Evolutionary conservation across 2,113 vertebrate genomes (phyloP), one percentile per base, ranked within the genome.

Genomic region (Antigone vipio): DNA sequence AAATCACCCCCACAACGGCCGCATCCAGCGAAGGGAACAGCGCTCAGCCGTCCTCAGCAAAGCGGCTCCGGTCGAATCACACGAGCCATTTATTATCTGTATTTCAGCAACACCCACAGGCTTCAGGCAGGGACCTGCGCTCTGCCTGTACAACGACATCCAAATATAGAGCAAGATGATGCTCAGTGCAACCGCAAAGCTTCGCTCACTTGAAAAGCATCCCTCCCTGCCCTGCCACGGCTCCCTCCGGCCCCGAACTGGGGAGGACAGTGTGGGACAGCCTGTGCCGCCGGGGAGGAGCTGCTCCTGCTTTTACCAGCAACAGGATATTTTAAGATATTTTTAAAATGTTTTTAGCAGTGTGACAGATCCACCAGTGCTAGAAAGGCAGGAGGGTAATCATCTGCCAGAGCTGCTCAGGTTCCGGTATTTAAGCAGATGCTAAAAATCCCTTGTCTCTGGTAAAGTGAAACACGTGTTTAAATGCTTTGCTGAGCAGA

Each of bases 41-140:
- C 26, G 80, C 53, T 85, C 45, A 50, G 63, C 26, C 4, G 2
- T 7, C 3, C 77, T 20, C 64, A 24, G 90, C 71, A 21, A 30
- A 82, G 75, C 18, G 9, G 62, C 83, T 85, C 38, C 6, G 3
- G 19, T 47, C 3, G 3, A 12, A 58, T 79, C 81, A 40, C 81
- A 38, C 0, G 0, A 75, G 58, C 34, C 84, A 30, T 72, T 94
- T 95, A 82, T 93, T 63, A 71, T 67, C 90, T 89, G 45, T 15
- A 62, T 94, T 96, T 92, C 93, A 85, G 58, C 93, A 94, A 53
- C 85, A 89, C 85, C 74, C 85, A 73, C 87, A 24, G 64, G 53
- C 66, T 78, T 40, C 58, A 38, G 92, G 56, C 88, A 47, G 79
- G 34, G 62, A 56, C 69, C 91, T n/a, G 76, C 60, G 1, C 73